Evolutionary conservation across 1,140 invertebrate genomes (phyloP).

Genomic region (Neoseiulus cucumeris): DNA sequence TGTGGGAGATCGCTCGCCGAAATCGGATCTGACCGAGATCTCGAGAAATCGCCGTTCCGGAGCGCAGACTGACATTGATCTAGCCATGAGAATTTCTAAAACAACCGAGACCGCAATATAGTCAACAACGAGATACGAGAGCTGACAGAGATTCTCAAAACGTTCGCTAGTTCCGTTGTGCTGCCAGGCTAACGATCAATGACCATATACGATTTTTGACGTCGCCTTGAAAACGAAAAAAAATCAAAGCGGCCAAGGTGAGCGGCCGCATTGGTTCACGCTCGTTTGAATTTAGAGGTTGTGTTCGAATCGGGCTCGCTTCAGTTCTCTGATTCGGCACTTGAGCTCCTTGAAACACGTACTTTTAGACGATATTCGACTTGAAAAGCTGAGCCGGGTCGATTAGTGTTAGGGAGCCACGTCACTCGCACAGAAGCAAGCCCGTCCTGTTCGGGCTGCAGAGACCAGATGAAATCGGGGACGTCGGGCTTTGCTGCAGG

Average conservation of each 20-base stretch:
- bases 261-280: too few species aligned
- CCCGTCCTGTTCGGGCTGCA: constrained; percentile 46
- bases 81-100: too few species aligned
- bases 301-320: too few species aligned
- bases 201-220: neutral
- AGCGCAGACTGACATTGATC: too few species aligned
- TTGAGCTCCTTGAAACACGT: too few species aligned
- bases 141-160: too few species aligned
- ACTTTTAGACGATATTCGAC: constrained; percentile 48
- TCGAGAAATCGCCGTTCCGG: neutral
- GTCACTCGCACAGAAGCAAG: constrained; percentile 50
- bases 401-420: constrained; percentile 50
- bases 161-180: too few species aligned
- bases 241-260: too few species aligned
- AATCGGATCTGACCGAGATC: neutral
- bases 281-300: too few species aligned
- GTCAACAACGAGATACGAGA: too few species aligned
- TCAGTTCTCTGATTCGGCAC: neutral
- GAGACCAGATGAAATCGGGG: constrained; percentile 50
- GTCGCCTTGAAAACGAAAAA: neutral
- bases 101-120: too few species aligned
- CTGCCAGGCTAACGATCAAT: too few species aligned
- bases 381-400: constrained; percentile 65
- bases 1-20: neutral
- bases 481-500: constrained; percentile 40